Evolutionary conservation across 2,888 invertebrate species (phyloP).

Genomic region (Eucriotettix oculatus): DNA sequence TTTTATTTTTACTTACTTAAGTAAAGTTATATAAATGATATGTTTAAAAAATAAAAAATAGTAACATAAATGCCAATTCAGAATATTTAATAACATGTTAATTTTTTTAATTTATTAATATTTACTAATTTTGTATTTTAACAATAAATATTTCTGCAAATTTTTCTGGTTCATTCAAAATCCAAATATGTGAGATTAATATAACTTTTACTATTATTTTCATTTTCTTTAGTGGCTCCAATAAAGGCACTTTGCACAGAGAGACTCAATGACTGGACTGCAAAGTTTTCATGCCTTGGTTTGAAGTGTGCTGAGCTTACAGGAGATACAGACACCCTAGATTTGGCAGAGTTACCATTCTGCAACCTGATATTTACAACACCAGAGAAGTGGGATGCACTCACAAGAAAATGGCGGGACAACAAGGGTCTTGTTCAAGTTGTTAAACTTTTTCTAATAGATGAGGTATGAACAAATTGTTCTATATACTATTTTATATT

Average conservation of each 20-base stretch:
- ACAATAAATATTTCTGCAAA: too few relatives aligned
- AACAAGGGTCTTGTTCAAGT: slow-evolving; percentile 40
- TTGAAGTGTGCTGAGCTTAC: slow-evolving; percentile 52
- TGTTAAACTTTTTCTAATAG: slow-evolving; percentile 52
- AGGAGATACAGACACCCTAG: slow-evolving; percentile 53
- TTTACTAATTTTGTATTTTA: too few relatives aligned
- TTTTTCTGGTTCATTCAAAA: too few relatives aligned
- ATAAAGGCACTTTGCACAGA: slow-evolving; percentile 65
- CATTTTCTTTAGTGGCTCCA: slow-evolving; percentile 46
- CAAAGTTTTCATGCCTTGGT: slow-evolving; percentile 44
- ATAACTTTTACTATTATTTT: slow-evolving; percentile 1
- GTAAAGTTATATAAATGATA: too few relatives aligned
- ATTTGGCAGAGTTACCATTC: slow-evolving; percentile 27
- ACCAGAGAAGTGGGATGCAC: slow-evolving; percentile 72
- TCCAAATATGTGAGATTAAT: too few relatives aligned
- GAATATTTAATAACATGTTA: too few relatives aligned
- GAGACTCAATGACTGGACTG: slow-evolving; percentile 51
- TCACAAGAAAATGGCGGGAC: slow-evolving; percentile 59
- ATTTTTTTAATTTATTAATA: too few relatives aligned
- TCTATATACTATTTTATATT: background rate
- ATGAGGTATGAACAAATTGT: slow-evolving; percentile 36
- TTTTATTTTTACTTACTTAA: too few relatives aligned
- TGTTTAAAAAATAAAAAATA: too few relatives aligned
- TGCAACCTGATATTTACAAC: slow-evolving; percentile 57
- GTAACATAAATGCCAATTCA: too few relatives aligned